Conservation (phyloP, 2,113 vertebrate species). For the Etheostoma spectabile region DNA sequence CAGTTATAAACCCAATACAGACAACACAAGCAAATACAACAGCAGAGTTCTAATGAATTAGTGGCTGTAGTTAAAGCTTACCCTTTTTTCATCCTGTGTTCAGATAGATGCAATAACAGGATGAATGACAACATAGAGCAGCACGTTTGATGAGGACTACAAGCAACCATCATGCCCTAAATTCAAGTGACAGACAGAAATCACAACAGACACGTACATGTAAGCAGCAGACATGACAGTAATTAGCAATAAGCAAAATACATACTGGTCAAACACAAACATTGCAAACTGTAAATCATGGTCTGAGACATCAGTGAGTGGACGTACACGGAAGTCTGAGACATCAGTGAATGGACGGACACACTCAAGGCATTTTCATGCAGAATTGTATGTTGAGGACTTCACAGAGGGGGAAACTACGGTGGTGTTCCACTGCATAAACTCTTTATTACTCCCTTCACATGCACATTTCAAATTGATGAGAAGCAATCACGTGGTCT, state of each 20-base stretch:
- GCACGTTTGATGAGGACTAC: constrained; percentile 38
- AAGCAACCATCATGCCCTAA: constrained; percentile 36
- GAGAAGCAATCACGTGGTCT: constrained; percentile 5
- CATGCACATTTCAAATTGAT: constrained; percentile 23
- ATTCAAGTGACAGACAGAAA: constrained; percentile 39
- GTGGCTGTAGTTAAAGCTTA: constrained; percentile 18
- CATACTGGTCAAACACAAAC: constrained; percentile 4
- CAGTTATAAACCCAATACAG: constrained; percentile 25
- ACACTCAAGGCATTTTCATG: background rate
- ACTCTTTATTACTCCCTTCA: constrained; percentile 22
- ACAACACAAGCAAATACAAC: background rate
- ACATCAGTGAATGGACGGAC: background rate
- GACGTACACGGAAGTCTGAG: background rate
- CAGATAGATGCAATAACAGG: constrained; percentile 48
- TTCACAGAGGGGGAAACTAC: background rate
- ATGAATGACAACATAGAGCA: constrained; percentile 34
- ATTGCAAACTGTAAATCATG: background rate
- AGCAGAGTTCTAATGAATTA: constrained; percentile 18
- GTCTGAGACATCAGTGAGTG: background rate
- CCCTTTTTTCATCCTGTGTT: constrained; percentile 42
- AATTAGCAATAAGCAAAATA: background rate
- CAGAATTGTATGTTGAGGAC: constrained; percentile 1
- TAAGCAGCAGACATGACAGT: constrained; percentile 4
- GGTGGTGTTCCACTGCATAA: background rate
- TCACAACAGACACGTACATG: constrained; percentile 20